Percentiles rank a stretch among this genome's conserved stretches.
Evolutionary conservation across 2,113 vertebrate genomes (phyloP).

Genomic region (Regulus satrapa): DNA sequence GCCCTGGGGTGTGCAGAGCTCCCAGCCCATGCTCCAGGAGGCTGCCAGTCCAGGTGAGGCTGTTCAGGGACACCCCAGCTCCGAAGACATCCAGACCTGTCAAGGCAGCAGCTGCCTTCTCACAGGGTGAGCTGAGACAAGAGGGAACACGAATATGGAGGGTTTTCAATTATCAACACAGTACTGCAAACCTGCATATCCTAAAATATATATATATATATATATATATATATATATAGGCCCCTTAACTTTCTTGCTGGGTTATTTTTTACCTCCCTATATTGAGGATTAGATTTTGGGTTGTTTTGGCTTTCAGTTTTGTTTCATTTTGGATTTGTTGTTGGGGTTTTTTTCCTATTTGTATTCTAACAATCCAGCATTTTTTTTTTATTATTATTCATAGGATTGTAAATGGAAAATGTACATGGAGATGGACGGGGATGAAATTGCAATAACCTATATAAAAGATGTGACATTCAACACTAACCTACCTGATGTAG

Average conservation of each 20-base stretch:
- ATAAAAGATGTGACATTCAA: conserved; percentile 97
- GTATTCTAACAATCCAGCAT: conserved; percentile 52
- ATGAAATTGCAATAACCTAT: conserved; percentile 93
- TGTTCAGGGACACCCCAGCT: not conserved
- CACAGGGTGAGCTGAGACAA: not conserved
- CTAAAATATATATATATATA: not conserved
- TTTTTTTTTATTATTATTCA: conserved; percentile 72
- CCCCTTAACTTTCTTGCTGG: not conserved
- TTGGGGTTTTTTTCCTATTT: not conserved
- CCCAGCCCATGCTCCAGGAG: rapidly evolving
- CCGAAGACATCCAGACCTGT: not conserved
- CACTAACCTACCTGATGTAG: conserved; percentile 83
- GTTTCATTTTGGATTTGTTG: not conserved
- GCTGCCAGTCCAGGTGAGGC: not conserved
- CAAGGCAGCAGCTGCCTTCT: not conserved
- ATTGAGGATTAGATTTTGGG: not conserved
- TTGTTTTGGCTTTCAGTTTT: not conserved
- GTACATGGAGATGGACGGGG: conserved; percentile 97
- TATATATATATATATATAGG: rapidly evolving
- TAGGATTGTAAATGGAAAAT: conserved; percentile 99
- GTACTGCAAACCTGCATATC: not conserved
- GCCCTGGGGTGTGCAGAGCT: not conserved
- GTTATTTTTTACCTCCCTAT: not conserved
- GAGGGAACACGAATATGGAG: not conserved
- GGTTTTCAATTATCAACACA: not conserved